Conservation (phyloP, 1,140 invertebrate species). For the Drosophila truncata region DNA sequence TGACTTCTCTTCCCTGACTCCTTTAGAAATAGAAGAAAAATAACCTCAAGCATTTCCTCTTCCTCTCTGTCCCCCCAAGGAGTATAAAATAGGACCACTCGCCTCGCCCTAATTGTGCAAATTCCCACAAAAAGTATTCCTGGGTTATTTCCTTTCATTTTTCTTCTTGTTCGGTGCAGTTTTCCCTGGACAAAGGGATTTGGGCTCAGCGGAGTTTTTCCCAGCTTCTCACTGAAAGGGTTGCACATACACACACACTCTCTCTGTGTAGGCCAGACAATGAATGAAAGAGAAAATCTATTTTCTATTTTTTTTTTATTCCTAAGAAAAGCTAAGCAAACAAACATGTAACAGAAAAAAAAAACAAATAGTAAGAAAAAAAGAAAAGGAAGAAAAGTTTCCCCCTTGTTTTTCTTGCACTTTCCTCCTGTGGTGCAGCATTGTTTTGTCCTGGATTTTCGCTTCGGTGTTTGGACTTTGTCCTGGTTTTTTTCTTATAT, state of each 20-base stretch:
- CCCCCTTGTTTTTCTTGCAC: conserved; percentile 30
- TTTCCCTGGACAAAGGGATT: conserved; percentile 38
- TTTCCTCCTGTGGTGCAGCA: conserved; percentile 50
- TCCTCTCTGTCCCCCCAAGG: neutral
- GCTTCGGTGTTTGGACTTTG: conserved; percentile 27
- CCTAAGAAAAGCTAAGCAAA: conserved; percentile 60
- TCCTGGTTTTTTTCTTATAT: neutral
- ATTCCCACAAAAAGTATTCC: conserved; percentile 73
- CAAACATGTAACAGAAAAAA: conserved; percentile 40
- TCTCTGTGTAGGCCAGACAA: conserved; percentile 19
- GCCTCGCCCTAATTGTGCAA: conserved; percentile 78
- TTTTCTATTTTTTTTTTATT: conserved; percentile 38
- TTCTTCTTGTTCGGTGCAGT: conserved; percentile 27
- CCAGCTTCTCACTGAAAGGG: conserved; percentile 63
- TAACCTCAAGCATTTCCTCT: conserved; percentile 15
- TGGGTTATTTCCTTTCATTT: conserved; percentile 46
- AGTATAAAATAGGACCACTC: conserved; percentile 37
- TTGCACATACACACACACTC: conserved; percentile 21
- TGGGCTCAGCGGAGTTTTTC: conserved; percentile 52
- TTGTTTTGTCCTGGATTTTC: conserved; percentile 47
- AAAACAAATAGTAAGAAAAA: conserved; percentile 28
- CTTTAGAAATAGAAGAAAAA: neutral
- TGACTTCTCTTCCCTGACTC: conserved; percentile 9
- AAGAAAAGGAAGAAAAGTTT: conserved; percentile 13
- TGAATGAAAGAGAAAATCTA: conserved; percentile 64